Percentiles rank a stretch among this genome's conserved stretches.
Conservation (phyloP, 2,797 vertebrate genomes). For the Taeniopygia guttata region DNA sequence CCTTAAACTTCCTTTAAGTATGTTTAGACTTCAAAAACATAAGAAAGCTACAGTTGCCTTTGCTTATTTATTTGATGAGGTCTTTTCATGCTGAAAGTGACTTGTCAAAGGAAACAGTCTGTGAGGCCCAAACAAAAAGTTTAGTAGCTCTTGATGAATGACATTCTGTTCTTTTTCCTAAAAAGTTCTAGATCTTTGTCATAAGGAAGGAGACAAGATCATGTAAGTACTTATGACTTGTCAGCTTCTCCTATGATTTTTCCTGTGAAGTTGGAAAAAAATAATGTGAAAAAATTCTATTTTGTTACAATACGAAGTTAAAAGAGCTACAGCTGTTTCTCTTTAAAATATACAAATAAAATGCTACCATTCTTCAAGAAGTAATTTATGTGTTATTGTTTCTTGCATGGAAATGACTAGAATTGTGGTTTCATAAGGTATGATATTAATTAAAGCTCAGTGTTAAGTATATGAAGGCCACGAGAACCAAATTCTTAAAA, state of each 20-base stretch:
- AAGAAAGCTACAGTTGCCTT: neutral
- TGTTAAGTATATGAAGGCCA: neutral
- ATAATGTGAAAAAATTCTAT: neutral
- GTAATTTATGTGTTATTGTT: slow-evolving; percentile 20
- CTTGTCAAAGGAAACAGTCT: neutral
- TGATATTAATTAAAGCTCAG: slow-evolving; percentile 4
- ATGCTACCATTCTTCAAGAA: neutral
- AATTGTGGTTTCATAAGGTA: neutral
- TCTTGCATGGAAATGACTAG: neutral
- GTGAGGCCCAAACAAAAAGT: neutral
- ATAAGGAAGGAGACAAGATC: neutral
- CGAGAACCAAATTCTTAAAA: neutral
- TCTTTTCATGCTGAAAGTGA: neutral
- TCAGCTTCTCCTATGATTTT: neutral
- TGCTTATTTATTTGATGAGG: neutral
- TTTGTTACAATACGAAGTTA: neutral
- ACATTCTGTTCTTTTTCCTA: neutral
- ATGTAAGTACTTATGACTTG: neutral
- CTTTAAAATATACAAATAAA: neutral
- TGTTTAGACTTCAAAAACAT: neutral
- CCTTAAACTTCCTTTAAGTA: neutral
- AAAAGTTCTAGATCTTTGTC: neutral
- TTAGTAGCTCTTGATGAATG: neutral
- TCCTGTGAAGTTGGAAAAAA: neutral
- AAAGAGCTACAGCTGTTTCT: neutral